Percentiles rank a stretch among this genome's conserved stretches.
phyloP scores from a whole-genome alignment of 2,113 vertebrate species.

The Myiopsitta monachus region DNA sequence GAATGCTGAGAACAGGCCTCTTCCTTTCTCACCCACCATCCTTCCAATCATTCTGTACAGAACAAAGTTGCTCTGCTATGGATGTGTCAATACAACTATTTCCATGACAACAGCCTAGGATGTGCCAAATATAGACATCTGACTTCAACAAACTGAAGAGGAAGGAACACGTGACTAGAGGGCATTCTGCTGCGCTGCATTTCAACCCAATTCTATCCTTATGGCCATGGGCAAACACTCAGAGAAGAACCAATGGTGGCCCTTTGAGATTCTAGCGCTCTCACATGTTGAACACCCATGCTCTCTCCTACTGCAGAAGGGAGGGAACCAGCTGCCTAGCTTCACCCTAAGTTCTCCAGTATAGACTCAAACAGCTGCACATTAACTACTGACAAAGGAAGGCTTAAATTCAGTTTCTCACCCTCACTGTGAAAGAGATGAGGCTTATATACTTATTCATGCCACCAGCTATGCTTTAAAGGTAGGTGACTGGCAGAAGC shows the following conservation, averaged over 20 bases:
- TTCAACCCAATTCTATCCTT: neutral
- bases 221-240: neutral
- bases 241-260: neutral
- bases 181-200: neutral
- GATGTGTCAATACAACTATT: conserved; percentile 61
- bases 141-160: conserved; percentile 19
- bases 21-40: neutral
- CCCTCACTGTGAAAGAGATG: neutral
- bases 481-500: neutral
- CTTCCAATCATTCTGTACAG: neutral
- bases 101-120: conserved; percentile 65
- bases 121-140: conserved; percentile 59
- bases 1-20: neutral
- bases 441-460: neutral
- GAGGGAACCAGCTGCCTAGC: neutral
- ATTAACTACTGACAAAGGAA: neutral
- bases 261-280: neutral
- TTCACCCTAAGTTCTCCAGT: neutral
- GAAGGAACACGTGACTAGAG: neutral
- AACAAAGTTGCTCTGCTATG: conserved; percentile 36
- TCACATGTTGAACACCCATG: neutral
- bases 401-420: neutral
- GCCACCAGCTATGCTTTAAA: neutral
- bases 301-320: neutral
- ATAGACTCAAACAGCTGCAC: neutral